A percentile compares a stretch with the other conserved stretches of the same genome.
These are phyloP conservation scores for Chamaetylas fuelleborni DNA, from an alignment of 2,113 vertebrate genomes.

Conservation along the genomic window DNA sequence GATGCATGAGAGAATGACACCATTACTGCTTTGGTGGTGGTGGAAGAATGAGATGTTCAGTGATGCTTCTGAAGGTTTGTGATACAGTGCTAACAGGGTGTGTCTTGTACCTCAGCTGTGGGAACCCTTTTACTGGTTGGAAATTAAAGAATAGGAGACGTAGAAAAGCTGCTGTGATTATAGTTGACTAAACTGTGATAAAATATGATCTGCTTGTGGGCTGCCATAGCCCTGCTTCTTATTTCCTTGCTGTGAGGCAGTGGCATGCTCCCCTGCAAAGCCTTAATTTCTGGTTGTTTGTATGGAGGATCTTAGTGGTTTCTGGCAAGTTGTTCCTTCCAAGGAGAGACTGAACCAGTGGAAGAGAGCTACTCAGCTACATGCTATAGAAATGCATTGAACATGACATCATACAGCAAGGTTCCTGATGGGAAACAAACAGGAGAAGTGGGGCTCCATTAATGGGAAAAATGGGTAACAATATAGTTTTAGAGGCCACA, in stretches of 20 bases:
- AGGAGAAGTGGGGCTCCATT: neutral
- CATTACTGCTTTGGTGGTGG: neutral
- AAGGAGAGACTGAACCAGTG: neutral
- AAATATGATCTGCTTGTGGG: neutral
- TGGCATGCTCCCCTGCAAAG: neutral
- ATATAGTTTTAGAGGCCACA: neutral
- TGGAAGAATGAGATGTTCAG: neutral
- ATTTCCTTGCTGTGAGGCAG: neutral
- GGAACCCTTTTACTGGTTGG: neutral
- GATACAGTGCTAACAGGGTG: neutral
- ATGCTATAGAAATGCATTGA: neutral
- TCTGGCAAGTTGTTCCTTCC: neutral
- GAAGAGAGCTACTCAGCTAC: neutral
- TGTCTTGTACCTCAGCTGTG: neutral
- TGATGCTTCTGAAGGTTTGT: neutral
- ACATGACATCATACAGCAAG: neutral
- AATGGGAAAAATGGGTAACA: neutral
- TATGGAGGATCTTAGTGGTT: neutral
- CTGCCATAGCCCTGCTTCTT: neutral
- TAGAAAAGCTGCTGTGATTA: neutral
- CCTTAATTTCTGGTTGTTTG: conserved; percentile 11
- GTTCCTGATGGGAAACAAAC: neutral
- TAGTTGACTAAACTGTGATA: neutral
- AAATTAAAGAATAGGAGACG: neutral
- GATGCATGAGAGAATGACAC: neutral